These are phyloP conservation scores for Odontothrips loti DNA, from an alignment of 2,888 invertebrate genomes.

Conservation along the genomic window DNA sequence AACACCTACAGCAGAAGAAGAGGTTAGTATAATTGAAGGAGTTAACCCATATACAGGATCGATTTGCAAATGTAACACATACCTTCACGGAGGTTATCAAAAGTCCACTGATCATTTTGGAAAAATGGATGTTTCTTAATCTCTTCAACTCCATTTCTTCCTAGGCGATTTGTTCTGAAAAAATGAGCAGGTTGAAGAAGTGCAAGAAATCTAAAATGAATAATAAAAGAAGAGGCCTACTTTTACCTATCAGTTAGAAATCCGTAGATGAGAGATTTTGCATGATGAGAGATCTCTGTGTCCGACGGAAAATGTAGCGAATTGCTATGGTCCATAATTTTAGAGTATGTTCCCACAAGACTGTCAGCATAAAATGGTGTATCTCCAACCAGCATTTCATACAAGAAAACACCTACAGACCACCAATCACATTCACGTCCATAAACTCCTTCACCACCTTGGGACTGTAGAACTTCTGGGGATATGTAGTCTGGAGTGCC, in stretches of 20 bases:
- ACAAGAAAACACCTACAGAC: conserved; percentile 98
- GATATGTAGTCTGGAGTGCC: conserved; percentile 99
- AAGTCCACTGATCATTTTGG: conserved; percentile 95
- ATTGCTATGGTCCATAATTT: conserved; percentile 98
- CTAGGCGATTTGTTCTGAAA: conserved; percentile 69
- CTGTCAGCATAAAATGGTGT: conserved; percentile 98
- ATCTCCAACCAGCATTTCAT: conserved; percentile 98
- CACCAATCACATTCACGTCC: conserved; percentile 99
- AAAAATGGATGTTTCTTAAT: conserved; percentile 95
- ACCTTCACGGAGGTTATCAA: conserved; percentile 90
- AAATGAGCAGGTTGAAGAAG: conserved; percentile 17
- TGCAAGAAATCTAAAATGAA: background rate
- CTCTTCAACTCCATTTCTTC: conserved; percentile 88
- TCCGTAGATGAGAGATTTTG: conserved; percentile 84
- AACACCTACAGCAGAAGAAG: conserved; percentile 49
- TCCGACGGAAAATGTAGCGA: conserved; percentile 90
- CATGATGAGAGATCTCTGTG: conserved; percentile 82
- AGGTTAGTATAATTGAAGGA: background rate
- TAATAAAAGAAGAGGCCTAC: background rate
- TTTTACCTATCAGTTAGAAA: conserved; percentile 82
- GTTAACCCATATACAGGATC: background rate
- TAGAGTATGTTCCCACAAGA: conserved; percentile 95
- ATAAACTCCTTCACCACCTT: conserved; percentile 92
- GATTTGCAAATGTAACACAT: conserved; percentile 39
- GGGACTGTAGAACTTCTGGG: conserved; percentile 95